These are phyloP conservation scores for Chaitophorus viminalis DNA, from an alignment of 2,888 invertebrate species.

Conservation along the genomic window DNA sequence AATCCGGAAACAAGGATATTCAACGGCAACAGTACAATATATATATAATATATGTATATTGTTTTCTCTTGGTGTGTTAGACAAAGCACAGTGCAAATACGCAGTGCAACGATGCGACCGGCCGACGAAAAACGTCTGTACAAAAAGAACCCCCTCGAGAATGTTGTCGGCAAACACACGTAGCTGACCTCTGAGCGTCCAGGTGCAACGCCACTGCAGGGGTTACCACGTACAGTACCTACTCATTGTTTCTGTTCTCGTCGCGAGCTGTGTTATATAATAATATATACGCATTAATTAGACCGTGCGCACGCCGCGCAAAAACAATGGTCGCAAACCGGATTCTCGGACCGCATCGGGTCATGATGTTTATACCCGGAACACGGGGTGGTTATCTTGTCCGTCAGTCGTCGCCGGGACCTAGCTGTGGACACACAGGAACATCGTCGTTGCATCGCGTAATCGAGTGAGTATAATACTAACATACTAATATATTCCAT, in stretches of 20 bases:
- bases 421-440: not conserved
- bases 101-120: not conserved
- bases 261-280: not conserved
- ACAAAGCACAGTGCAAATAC: not conserved
- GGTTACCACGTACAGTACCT: not conserved
- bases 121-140: not conserved
- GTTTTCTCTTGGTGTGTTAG: not conserved
- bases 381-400: constrained; percentile 37
- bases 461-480: not conserved
- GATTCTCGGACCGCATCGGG: constrained; percentile 25
- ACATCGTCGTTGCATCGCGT: not conserved
- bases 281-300: constrained; percentile 20
- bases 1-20: no score
- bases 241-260: not conserved
- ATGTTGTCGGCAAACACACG: constrained; percentile 47
- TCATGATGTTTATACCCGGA: not conserved
- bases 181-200: constrained; percentile 48
- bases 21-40: not conserved
- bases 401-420: constrained; percentile 46
- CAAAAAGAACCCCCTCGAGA: constrained; percentile 11
- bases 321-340: constrained; percentile 52
- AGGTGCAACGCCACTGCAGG: constrained; percentile 42
- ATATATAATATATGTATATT: no score
- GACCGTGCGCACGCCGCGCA: not conserved
- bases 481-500: not conserved